Percentiles rank a stretch among this genome's conserved stretches.
phyloP scores from a whole-genome alignment of 2,113 vertebrate genomes.

The Thalassarche chlororhynchos region DNA sequence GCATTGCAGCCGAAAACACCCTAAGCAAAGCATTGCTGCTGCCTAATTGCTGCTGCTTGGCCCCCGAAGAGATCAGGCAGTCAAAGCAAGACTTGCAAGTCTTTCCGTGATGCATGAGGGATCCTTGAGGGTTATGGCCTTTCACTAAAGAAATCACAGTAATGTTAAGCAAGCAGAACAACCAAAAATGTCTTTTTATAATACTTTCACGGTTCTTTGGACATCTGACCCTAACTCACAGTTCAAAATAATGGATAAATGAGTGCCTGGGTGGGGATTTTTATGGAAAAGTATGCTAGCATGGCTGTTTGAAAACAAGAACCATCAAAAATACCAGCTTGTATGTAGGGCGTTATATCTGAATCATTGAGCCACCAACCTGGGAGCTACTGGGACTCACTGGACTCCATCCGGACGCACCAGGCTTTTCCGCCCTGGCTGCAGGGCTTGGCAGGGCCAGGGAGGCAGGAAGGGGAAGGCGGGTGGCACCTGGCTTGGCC shows the following conservation, averaged over 20 bases:
- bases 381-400: not conserved
- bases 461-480: not conserved
- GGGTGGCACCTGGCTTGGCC: fast-evolving
- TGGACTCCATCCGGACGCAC: not conserved
- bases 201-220: not conserved
- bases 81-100: not conserved
- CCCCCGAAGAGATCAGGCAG: not conserved
- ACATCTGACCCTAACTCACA: not conserved
- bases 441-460: fast-evolving
- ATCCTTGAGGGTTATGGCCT: not conserved
- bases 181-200: not conserved
- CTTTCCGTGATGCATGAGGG: not conserved
- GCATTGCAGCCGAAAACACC: not conserved
- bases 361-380: not conserved
- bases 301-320: not conserved
- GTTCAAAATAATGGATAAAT: not conserved
- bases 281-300: not conserved
- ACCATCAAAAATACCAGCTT: not conserved
- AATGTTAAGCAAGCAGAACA: not conserved
- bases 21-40: not conserved
- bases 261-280: not conserved
- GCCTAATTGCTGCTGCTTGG: not conserved
- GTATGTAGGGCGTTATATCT: not conserved
- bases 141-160: not conserved
- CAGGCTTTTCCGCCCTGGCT: not conserved